These are phyloP conservation scores for Cotesia congregata DNA, from an alignment of 2,888 invertebrate species.

Conservation along the genomic window DNA sequence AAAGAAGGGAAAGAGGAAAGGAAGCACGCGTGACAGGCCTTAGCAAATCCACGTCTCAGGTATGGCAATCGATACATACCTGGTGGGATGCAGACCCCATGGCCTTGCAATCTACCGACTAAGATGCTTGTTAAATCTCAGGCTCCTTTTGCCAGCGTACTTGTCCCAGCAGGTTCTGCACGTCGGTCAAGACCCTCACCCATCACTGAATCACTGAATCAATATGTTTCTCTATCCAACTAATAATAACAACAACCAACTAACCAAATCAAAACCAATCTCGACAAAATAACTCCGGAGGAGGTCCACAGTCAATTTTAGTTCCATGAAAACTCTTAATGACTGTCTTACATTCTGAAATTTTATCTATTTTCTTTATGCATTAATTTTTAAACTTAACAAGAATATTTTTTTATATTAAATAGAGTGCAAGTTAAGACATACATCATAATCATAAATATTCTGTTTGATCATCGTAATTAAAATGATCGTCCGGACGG, in stretches of 20 bases:
- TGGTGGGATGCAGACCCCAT: conserved; percentile 24
- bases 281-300: too few species aligned
- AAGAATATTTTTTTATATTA: too few species aligned
- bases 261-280: too few species aligned
- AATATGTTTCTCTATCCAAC: too few species aligned
- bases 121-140: conserved; percentile 51
- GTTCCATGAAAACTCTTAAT: too few species aligned
- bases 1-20: conserved; percentile 20
- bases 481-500: too few species aligned
- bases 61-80: conserved; percentile 35
- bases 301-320: too few species aligned
- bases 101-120: conserved; percentile 29
- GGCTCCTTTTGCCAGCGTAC: conserved; percentile 26
- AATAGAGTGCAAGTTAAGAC: too few species aligned
- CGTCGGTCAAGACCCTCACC: conserved; percentile 40
- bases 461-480: too few species aligned
- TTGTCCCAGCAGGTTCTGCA: conserved; percentile 45
- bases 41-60: conserved; percentile 29
- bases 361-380: background rate
- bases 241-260: too few species aligned
- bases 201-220: background rate
- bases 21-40: conserved; percentile 36
- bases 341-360: background rate
- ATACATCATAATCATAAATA: too few species aligned
- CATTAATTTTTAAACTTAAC: too few species aligned